These are phyloP conservation scores for Tetranychus truncatus DNA, from an alignment of 2,888 invertebrate species.

Conservation along the genomic window DNA sequence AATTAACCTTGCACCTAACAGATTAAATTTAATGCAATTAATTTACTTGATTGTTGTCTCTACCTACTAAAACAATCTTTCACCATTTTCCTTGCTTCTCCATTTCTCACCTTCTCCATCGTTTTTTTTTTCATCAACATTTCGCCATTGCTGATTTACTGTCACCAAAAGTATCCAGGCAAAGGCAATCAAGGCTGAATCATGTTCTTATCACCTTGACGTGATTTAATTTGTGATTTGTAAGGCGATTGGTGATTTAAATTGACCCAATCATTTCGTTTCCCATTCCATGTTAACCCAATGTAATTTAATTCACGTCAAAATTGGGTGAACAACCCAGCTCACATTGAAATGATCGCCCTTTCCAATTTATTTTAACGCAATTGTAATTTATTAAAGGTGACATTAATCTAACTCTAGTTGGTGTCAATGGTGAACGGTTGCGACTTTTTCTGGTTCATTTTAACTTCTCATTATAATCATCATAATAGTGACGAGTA, in stretches of 20 bases:
- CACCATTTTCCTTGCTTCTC: not conserved
- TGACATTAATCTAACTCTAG: too few species aligned
- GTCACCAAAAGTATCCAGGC: not conserved
- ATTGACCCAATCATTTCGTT: not conserved
- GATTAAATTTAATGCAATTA: not conserved
- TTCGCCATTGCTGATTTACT: not conserved
- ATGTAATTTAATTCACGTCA: too few species aligned
- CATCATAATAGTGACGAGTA: too few species aligned
- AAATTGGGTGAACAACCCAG: too few species aligned
- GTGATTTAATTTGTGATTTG: not conserved
- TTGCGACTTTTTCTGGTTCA: too few species aligned
- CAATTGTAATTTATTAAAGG: too few species aligned
- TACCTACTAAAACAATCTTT: not conserved
- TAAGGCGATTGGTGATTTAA: not conserved
- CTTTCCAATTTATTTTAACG: too few species aligned
- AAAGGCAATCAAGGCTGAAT: not conserved
- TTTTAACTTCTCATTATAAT: too few species aligned
- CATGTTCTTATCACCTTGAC: slow-evolving; percentile 1
- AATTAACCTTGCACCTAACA: not conserved
- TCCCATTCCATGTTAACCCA: too few species aligned
- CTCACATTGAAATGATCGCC: too few species aligned
- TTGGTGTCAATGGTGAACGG: too few species aligned
- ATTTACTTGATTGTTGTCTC: not conserved
- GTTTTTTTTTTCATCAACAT: not conserved
- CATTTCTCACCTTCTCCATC: not conserved